Evolutionary conservation across 2,888 invertebrate genomes (phyloP).

Genomic region (Caenorhabditis afra): DNA sequence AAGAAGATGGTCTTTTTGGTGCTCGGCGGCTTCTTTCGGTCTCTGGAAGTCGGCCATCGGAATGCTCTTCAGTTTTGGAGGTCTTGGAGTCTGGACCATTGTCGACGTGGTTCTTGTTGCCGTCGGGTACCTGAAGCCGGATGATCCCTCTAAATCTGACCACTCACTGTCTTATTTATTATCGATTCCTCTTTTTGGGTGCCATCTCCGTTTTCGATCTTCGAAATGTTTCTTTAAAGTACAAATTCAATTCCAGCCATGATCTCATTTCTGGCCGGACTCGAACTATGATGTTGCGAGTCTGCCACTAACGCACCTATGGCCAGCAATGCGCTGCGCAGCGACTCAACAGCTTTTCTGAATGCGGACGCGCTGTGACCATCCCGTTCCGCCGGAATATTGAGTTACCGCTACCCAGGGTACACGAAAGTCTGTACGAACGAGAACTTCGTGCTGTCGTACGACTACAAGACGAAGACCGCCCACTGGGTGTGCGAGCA

Average conservation of each 20-base stretch:
- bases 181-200: background rate
- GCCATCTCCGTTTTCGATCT: background rate
- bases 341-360: background rate
- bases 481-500: slow-evolving; percentile 99
- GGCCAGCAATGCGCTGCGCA: background rate
- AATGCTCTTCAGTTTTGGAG: slow-evolving; percentile 98
- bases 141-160: slow-evolving; percentile 84
- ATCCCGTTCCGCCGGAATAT: slow-evolving; percentile 76
- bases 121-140: slow-evolving; percentile 95
- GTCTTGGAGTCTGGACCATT: slow-evolving; percentile 96
- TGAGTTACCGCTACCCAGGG: slow-evolving; percentile 90
- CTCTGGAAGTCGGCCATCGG: slow-evolving; percentile 99
- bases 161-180: background rate
- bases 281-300: slow-evolving; percentile 40
- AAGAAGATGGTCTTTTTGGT: slow-evolving; percentile 94
- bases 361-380: slow-evolving; percentile 59
- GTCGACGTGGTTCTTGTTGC: slow-evolving; percentile 98
- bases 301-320: slow-evolving; percentile 23
- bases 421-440: slow-evolving; percentile 90
- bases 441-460: slow-evolving; percentile 93
- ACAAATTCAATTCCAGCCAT: slow-evolving; percentile 21
- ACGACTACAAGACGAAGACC: slow-evolving; percentile 88
- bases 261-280: slow-evolving; percentile 51
- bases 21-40: slow-evolving; percentile 93
- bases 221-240: background rate